Evolutionary conservation across 2,113 vertebrate genomes (phyloP).

Genomic region (Perca fluviatilis): DNA sequence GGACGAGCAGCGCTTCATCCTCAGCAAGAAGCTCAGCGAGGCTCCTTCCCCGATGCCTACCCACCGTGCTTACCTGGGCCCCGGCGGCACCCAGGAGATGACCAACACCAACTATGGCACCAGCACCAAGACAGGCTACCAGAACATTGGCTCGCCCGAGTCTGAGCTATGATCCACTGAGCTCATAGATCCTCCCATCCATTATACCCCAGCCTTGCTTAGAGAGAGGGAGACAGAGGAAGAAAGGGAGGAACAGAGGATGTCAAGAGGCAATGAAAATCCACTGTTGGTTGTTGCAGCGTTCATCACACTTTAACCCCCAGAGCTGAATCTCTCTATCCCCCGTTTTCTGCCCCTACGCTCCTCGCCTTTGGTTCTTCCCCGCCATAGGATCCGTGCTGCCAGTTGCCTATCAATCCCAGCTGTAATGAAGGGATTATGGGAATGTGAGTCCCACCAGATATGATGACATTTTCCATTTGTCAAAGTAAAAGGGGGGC

Average conservation of each 20-base stretch:
- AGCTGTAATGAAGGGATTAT: conserved; percentile 39
- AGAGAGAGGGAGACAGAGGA: conserved; percentile 52
- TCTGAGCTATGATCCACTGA: conserved; percentile 91
- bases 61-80: conserved; percentile 94
- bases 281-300: conserved; percentile 48
- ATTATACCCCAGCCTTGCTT: conserved; percentile 27
- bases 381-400: neutral
- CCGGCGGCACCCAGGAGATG: conserved; percentile 91
- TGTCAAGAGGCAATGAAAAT: conserved; percentile 50
- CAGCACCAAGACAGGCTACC: conserved; percentile 90
- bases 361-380: neutral
- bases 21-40: conserved; percentile 94
- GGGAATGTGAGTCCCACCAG: conserved; percentile 25
- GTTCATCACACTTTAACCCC: conserved; percentile 75
- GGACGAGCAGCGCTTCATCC: conserved; percentile 97
- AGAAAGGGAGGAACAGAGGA: conserved; percentile 35
- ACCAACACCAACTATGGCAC: conserved; percentile 93
- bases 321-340: conserved; percentile 35
- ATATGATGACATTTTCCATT: conserved; percentile 9
- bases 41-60: conserved; percentile 95
- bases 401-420: conserved; percentile 31
- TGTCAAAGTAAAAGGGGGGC: conserved; percentile 1
- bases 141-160: conserved; percentile 92
- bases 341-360: conserved; percentile 8
- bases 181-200: conserved; percentile 20